Conservation (phyloP, 2,797 vertebrate genomes). For the Poecilia velifera region DNA sequence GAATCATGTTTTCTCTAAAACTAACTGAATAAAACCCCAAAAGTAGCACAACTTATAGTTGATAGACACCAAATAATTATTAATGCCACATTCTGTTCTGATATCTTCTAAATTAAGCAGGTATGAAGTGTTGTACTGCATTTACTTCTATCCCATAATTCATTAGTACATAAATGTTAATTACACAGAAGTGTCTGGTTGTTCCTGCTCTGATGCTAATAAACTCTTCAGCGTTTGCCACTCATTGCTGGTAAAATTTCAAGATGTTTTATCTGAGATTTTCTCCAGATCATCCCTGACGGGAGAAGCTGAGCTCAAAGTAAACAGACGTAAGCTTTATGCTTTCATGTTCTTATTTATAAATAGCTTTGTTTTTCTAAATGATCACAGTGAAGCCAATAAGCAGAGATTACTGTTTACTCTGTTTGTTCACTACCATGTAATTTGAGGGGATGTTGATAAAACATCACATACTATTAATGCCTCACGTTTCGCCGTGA, state of each 20-base stretch:
- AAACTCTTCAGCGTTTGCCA: not conserved
- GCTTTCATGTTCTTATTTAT: not conserved
- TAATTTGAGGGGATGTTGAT: not conserved
- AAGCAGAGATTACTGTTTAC: not conserved
- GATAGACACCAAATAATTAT: not conserved
- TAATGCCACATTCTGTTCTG: not conserved
- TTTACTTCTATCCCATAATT: not conserved
- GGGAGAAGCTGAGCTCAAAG: conserved; percentile 4
- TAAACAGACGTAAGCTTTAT: not conserved
- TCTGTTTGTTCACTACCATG: not conserved
- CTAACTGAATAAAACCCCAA: not conserved
- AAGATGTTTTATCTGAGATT: not conserved
- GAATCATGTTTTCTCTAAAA: not conserved
- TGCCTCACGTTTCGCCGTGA: not conserved
- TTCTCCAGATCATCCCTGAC: not conserved
- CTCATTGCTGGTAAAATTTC: not conserved
- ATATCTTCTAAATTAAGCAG: not conserved
- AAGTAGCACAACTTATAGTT: not conserved
- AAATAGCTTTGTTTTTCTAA: not conserved
- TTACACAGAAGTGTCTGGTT: not conserved
- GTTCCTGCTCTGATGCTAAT: not conserved
- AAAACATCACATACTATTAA: not conserved
- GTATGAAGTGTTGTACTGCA: not conserved
- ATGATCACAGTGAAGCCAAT: not conserved
- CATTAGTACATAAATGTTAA: not conserved